These are phyloP conservation scores for Otolemur garnettii DNA, from an alignment of 2,113 vertebrate species.

Conservation along the genomic window DNA sequence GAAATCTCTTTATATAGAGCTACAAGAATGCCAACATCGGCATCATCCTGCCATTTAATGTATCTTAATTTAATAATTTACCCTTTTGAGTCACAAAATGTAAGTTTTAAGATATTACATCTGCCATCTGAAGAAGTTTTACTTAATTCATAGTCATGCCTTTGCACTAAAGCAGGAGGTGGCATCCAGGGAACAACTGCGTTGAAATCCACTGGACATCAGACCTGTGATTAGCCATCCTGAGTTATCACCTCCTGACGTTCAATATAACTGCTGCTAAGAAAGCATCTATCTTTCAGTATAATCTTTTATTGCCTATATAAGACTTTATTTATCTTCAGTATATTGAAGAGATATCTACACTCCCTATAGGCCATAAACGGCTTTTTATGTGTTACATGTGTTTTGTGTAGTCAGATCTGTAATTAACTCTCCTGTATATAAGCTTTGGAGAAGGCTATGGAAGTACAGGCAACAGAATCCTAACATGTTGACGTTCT, in stretches of 20 bases:
- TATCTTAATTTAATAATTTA: constrained; percentile 71
- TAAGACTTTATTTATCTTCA: no score
- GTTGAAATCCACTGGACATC: neutral
- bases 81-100: constrained; percentile 29
- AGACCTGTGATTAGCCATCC: constrained; percentile 65
- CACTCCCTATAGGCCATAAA: neutral
- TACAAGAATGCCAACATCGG: neutral
- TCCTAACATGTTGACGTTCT: neutral
- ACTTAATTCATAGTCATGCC: constrained; percentile 60
- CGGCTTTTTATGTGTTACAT: constrained; percentile 72
- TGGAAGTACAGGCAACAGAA: constrained; percentile 52
- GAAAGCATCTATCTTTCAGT: constrained; percentile 68
- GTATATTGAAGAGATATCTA: no score
- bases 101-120: constrained; percentile 42
- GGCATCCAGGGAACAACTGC: neutral
- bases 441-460: constrained; percentile 58
- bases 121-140: constrained; percentile 12
- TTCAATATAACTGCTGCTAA: constrained; percentile 70
- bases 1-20: constrained; percentile 34
- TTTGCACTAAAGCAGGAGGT: constrained; percentile 30
- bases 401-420: constrained; percentile 69
- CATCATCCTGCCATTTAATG: neutral
- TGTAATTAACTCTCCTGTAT: constrained; percentile 74
- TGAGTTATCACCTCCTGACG: constrained; percentile 30
- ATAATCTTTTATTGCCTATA: no score